Conservation (phyloP, 2,113 vertebrate genomes). For the Mobula hypostoma region DNA sequence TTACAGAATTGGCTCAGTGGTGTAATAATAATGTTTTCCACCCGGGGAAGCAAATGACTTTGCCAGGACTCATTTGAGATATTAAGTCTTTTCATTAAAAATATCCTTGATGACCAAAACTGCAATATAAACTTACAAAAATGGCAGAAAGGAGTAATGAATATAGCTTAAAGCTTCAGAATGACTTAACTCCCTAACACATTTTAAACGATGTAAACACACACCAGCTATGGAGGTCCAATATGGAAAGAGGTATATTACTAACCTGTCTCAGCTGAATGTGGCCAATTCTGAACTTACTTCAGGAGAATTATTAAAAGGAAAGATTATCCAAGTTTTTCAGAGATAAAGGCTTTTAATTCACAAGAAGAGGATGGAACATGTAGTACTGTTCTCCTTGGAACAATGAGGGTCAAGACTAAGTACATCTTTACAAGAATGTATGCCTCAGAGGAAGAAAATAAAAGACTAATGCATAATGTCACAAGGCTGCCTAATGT, state of each 20-base stretch:
- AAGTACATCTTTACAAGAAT: too few relatives aligned
- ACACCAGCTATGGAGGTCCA: not conserved
- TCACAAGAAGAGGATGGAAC: not conserved
- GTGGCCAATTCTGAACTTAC: not conserved
- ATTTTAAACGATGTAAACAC: not conserved
- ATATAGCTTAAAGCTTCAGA: not conserved
- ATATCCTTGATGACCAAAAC: too few relatives aligned
- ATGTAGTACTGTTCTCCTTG: not conserved
- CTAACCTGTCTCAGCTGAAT: not conserved
- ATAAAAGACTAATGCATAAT: not conserved
- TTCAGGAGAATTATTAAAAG: not conserved
- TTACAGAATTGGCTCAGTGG: not conserved
- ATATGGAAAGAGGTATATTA: not conserved
- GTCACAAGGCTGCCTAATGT: not conserved
- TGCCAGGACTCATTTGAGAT: too few relatives aligned
- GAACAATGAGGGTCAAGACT: not conserved
- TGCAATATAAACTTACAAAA: too few relatives aligned
- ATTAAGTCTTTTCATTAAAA: too few relatives aligned
- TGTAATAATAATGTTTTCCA: not conserved
- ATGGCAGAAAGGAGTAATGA: too few relatives aligned
- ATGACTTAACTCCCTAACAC: not conserved
- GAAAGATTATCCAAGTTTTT: not conserved
- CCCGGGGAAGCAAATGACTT: too few relatives aligned
- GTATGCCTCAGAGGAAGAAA: not conserved
- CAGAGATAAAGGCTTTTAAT: not conserved